phyloP scores from a whole-genome alignment of 2,888 invertebrate genomes.

The Acleris cristana region DNA sequence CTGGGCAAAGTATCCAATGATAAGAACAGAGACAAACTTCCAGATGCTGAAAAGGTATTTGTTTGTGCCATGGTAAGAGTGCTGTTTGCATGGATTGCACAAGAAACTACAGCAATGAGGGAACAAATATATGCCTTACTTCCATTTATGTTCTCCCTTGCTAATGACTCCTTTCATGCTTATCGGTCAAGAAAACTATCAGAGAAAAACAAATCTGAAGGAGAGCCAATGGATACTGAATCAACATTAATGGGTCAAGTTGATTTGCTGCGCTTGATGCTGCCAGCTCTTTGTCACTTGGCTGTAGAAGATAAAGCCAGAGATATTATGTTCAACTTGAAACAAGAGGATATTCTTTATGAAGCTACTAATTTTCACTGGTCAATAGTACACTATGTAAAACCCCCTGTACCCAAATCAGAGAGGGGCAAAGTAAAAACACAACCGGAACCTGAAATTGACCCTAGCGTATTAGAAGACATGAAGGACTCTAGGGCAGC shows the following conservation, averaged over 20 bases:
- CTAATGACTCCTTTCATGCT: conserved; percentile 92
- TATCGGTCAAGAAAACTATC: conserved; percentile 86
- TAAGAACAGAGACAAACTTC: conserved; percentile 87
- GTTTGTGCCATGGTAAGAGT: conserved; percentile 94
- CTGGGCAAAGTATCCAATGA: conserved; percentile 89
- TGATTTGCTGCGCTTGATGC: conserved; percentile 91
- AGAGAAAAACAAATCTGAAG: conserved; percentile 86
- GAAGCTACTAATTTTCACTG: conserved; percentile 93
- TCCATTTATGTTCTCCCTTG: conserved; percentile 91
- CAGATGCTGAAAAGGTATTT: conserved; percentile 89
- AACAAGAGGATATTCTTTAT: conserved; percentile 91
- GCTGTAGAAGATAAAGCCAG: conserved; percentile 95
- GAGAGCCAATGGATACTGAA: conserved; percentile 77
- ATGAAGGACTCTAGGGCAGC: conserved; percentile 93
- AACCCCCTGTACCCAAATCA: conserved; percentile 91
- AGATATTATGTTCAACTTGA: conserved; percentile 89
- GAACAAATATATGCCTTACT: conserved; percentile 91
- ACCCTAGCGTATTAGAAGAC: conserved; percentile 89
- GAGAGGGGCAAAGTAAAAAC: conserved; percentile 90
- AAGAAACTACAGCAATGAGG: conserved; percentile 94
- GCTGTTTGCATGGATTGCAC: conserved; percentile 94
- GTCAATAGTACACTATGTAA: conserved; percentile 93
- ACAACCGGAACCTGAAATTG: conserved; percentile 90
- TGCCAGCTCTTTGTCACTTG: conserved; percentile 95
- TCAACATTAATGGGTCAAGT: conserved; percentile 81